Evolutionary conservation across 2,113 vertebrate genomes (phyloP).

Genomic region (Erythrolamprus reginae): DNA sequence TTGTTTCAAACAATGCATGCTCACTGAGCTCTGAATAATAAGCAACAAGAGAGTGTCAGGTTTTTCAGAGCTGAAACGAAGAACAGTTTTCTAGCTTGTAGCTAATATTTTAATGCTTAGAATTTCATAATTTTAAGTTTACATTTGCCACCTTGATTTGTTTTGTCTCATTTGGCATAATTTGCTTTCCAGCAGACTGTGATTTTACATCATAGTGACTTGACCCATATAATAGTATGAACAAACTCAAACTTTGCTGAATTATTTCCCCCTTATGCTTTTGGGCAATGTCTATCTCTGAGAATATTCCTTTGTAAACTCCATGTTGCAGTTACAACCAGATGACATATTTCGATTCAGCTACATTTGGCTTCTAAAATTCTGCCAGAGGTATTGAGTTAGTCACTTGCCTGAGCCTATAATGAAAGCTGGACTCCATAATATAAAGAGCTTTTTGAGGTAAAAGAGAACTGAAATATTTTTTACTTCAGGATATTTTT

Average conservation of each 20-base stretch:
- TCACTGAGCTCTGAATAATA: rapidly evolving
- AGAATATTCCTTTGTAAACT: neutral
- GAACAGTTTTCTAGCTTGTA: neutral
- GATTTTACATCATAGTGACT: conserved; percentile 5
- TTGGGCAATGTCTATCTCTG: neutral
- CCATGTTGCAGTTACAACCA: neutral
- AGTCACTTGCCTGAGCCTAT: neutral
- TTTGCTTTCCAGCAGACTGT: conserved; percentile 10
- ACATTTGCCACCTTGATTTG: conserved; percentile 3
- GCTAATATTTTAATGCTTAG: neutral
- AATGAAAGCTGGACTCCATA: neutral
- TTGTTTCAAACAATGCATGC: neutral
- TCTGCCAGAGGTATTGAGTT: neutral
- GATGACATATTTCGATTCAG: neutral
- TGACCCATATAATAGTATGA: neutral
- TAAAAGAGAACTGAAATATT: neutral
- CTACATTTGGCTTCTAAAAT: neutral
- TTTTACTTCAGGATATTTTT: neutral
- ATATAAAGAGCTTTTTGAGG: neutral
- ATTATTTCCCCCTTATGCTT: neutral
- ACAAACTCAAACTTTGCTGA: neutral
- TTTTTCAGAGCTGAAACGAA: neutral
- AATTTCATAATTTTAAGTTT: conserved; percentile 7
- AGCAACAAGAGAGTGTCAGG: neutral
- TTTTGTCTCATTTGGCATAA: neutral